Evolutionary conservation across 2,113 vertebrate species (phyloP).

Genomic region (Gadus chalcogrammus): DNA sequence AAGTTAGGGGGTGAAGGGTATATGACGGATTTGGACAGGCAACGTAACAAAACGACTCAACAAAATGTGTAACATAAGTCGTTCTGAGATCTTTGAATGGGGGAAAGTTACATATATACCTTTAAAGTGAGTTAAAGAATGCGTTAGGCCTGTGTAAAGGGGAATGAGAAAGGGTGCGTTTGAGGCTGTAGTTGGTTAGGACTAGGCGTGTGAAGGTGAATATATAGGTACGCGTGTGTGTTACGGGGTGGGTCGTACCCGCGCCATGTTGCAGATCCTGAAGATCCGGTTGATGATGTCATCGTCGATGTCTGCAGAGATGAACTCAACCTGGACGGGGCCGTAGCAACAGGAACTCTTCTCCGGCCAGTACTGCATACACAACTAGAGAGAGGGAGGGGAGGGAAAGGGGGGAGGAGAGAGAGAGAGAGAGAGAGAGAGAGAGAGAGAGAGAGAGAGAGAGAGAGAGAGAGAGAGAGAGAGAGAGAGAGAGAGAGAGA

Average conservation of each 20-base stretch:
- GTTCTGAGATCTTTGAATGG: too few relatives aligned
- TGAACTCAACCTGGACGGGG: constrained; percentile 95
- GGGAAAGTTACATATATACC: too few relatives aligned
- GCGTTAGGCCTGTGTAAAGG: too few relatives aligned
- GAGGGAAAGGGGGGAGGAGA: background rate
- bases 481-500: background rate
- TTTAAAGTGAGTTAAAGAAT: too few relatives aligned
- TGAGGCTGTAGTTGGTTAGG: background rate
- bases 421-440: background rate
- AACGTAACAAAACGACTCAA: too few relatives aligned
- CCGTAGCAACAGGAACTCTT: constrained; percentile 94
- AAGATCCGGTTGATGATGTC: constrained; percentile 98
- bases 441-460: background rate
- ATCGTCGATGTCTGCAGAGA: constrained; percentile 95
- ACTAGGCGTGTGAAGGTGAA: background rate
- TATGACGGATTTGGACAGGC: too few relatives aligned
- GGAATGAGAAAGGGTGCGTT: too few relatives aligned
- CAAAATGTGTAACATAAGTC: too few relatives aligned
- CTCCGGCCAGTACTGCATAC: constrained; percentile 99
- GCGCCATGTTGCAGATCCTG: constrained; percentile 98
- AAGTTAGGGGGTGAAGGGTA: too few relatives aligned
- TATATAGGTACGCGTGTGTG: background rate
- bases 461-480: background rate
- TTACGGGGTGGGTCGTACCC: constrained; percentile 68
- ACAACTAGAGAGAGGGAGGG: constrained; percentile 73